Percentiles rank a stretch among this genome's conserved stretches.
phyloP scores from a whole-genome alignment of 53 echinoderm and acorn worm species.

The Stichopus horrens region DNA sequence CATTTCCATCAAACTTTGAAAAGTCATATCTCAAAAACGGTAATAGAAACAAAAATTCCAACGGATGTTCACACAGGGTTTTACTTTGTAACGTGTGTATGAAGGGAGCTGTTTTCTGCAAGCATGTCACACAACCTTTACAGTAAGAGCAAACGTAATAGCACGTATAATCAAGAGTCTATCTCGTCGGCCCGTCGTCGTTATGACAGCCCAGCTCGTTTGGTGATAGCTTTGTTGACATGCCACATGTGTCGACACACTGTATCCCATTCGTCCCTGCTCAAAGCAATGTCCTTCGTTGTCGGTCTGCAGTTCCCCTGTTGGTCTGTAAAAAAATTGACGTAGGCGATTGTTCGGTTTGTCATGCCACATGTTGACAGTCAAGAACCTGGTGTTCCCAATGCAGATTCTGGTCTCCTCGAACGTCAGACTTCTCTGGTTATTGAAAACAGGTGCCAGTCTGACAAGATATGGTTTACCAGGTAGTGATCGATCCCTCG shows the following conservation, averaged over 20 bases:
- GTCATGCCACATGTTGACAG: not conserved
- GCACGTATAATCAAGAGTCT: no score
- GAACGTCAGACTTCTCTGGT: not conserved
- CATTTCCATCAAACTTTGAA: no score
- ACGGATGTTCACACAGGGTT: no score
- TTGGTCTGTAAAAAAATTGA: not conserved
- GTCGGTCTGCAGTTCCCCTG: not conserved
- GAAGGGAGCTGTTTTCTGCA: no score
- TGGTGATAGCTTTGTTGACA: not conserved
- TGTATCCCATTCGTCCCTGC: not conserved
- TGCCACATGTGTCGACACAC: not conserved
- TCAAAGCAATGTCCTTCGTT: not conserved
- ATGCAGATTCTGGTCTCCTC: not conserved
- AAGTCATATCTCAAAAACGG: no score
- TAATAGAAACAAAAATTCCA: no score
- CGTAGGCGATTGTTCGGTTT: slow-evolving; percentile 7
- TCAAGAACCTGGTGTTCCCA: not conserved
- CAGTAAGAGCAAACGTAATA: no score
- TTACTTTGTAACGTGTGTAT: no score
- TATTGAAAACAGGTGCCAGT: no score
- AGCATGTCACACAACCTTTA: no score
- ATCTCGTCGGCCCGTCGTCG: no score
- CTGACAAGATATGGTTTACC: not conserved
- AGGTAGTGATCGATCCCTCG: not conserved
- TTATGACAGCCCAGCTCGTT: no score